A percentile compares a stretch with the other conserved stretches of the same genome.
Evolutionary conservation across 2,797 vertebrate species (phyloP).

Genomic region (Arrhamphus sclerolepis): DNA sequence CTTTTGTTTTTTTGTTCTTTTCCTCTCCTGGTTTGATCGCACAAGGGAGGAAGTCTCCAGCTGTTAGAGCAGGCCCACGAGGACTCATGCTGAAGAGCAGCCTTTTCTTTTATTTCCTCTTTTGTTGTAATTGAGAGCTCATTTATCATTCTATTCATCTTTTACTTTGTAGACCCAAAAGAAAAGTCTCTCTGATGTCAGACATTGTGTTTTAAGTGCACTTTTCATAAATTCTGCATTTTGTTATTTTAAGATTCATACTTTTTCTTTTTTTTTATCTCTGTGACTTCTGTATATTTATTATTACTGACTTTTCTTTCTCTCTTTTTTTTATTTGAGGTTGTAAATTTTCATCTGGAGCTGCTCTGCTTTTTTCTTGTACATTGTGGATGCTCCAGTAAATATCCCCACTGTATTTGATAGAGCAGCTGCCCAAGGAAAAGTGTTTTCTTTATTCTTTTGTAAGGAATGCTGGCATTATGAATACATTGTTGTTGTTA

Average conservation of each 20-base stretch:
- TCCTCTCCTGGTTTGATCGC: slow-evolving; percentile 55
- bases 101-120: slow-evolving; percentile 33
- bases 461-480: slow-evolving; percentile 11
- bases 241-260: slow-evolving; percentile 39
- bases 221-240: slow-evolving; percentile 40
- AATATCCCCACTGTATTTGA: slow-evolving; percentile 43
- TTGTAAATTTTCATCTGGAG: slow-evolving; percentile 35
- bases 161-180: slow-evolving; percentile 39
- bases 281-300: slow-evolving; percentile 45
- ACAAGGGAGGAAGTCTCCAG: slow-evolving; percentile 54
- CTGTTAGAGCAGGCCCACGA: slow-evolving; percentile 43
- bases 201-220: slow-evolving; percentile 38
- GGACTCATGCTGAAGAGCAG: slow-evolving; percentile 33
- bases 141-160: slow-evolving; percentile 53
- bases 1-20: slow-evolving; percentile 22
- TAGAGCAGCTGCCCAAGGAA: slow-evolving; percentile 42
- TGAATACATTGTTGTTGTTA: slow-evolving; percentile 40
- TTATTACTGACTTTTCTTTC: slow-evolving; percentile 39
- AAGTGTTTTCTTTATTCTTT: slow-evolving; percentile 17
- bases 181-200: slow-evolving; percentile 45
- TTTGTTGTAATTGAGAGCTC: slow-evolving; percentile 56
- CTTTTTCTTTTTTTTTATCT: slow-evolving; percentile 46
- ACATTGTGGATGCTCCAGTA: slow-evolving; percentile 40
- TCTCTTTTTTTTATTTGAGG: background rate
- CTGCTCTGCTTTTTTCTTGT: slow-evolving; percentile 37